Base-by-base conservation (phyloP, 2,113 vertebrate species). In the Chionodraco myersi region DNA sequence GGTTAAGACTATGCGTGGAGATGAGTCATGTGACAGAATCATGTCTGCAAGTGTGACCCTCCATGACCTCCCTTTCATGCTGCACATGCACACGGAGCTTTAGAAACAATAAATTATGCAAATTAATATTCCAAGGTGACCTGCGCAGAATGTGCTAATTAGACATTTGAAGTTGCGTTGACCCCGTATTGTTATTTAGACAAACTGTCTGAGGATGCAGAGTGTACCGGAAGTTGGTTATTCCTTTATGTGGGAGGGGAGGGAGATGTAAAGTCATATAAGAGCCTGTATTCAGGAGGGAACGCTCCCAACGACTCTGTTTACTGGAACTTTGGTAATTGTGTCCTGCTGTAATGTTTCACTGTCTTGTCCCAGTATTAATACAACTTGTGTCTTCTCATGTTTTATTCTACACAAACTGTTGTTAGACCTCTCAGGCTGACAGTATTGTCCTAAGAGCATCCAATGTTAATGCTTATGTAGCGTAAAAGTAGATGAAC, bases 121-220 rank as follows among this genome's bases (percentile, higher is more conserved):
- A 80, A 88, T 90, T 10, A 76, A 62, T 75, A 66, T 64, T 69
- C 81, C 87, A 90, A 87, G 87, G 91, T 90, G 85, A 90, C 82
- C 67, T 49, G 58, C 56, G 79, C 79, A 63, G 69, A 51, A 66
- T 84, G 79, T 76, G 73, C 72, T 85, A 84, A 90, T 90, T 84
- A 88, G 66, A 83, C 90, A 58, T 47, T 56, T 77, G 21, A 81
- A 72, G 84, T 75, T 59, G 54, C 64, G 71, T 68, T 86, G 81
- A 88, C 91, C 90, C 30, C 88, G 86, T 71, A 74, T 72, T 79
- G 79, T 85, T 90, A 88, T 90, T 88, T 58, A 65, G 16, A 85
- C n/a, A 53, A 65, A 67, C 51, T 69, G 52, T 14, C 18, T 52
- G 56, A 61, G 64, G 56, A 54, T 68, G 36, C 30, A 9, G 41